phyloP scores from a whole-genome alignment of 2,113 vertebrate species.

The Hemichromis elongatus region DNA sequence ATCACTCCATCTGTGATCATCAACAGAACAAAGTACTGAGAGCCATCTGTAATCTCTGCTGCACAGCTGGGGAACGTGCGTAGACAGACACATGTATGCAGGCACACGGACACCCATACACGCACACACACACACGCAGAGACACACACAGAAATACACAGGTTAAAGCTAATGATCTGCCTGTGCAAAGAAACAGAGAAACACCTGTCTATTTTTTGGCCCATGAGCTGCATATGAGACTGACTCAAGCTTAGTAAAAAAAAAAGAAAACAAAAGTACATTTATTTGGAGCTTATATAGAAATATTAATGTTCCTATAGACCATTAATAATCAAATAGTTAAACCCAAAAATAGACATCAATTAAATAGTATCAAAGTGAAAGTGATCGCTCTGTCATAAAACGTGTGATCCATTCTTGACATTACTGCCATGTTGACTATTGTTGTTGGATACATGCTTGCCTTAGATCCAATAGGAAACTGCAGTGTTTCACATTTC shows the following conservation, averaged over 20 bases:
- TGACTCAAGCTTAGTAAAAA: not conserved
- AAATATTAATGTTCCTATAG: not conserved
- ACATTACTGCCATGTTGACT: not conserved
- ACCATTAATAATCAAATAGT: not conserved
- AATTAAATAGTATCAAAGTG: not conserved
- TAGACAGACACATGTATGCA: not conserved
- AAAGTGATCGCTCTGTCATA: not conserved
- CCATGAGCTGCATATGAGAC: not conserved
- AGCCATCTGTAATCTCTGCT: slow-evolving; percentile 87
- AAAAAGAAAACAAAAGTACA: not conserved
- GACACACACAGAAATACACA: not conserved
- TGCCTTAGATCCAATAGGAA: not conserved
- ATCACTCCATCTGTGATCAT: slow-evolving; percentile 98
- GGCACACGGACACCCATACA: slow-evolving; percentile 9
- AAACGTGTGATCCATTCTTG: not conserved
- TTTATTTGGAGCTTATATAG: not conserved
- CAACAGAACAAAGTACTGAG: slow-evolving; percentile 94
- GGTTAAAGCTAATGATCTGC: not conserved
- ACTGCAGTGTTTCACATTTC: not conserved
- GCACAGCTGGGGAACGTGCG: slow-evolving; percentile 73
- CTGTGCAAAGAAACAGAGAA: not conserved
- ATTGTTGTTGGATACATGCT: not conserved
- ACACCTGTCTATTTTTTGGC: not conserved
- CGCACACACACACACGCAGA: not conserved
- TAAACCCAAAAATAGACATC: not conserved